These are phyloP conservation scores for Suricata suricatta DNA, from an alignment of 2,113 vertebrate species.

Conservation along the genomic window DNA sequence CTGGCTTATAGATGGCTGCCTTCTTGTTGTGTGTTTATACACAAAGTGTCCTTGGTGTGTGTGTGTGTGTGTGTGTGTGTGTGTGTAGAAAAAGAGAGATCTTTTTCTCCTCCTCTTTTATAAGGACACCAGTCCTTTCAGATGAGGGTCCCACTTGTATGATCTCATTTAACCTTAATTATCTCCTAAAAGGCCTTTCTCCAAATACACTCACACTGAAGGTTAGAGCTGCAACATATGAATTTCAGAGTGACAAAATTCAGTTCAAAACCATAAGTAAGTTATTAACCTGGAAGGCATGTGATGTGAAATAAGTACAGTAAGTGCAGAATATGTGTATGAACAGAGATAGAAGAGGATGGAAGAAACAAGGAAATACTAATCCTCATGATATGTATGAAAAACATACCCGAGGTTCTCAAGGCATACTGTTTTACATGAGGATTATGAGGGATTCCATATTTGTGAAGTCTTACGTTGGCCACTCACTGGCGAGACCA, in stretches of 20 bases:
- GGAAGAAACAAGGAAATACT: not conserved
- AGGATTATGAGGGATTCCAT: not conserved
- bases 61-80: not conserved
- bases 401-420: not conserved
- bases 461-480: not conserved
- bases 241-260: not conserved
- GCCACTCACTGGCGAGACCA: not conserved
- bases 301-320: not conserved
- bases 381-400: not conserved
- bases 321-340: not conserved
- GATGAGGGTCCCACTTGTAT: not conserved
- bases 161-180: slow-evolving; percentile 34
- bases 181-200: not conserved
- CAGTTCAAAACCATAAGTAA: not conserved
- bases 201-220: not conserved
- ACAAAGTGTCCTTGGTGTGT: not conserved
- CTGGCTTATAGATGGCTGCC: not conserved
- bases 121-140: not conserved
- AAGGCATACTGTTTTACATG: not conserved
- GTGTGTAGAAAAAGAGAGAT: not conserved
- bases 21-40: not conserved
- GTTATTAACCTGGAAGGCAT: not conserved
- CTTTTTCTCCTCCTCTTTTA: not conserved
- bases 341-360: not conserved
- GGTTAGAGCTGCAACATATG: not conserved